Evolutionary conservation across 2,113 vertebrate genomes (phyloP).

Genomic region (Hylia prasina): DNA sequence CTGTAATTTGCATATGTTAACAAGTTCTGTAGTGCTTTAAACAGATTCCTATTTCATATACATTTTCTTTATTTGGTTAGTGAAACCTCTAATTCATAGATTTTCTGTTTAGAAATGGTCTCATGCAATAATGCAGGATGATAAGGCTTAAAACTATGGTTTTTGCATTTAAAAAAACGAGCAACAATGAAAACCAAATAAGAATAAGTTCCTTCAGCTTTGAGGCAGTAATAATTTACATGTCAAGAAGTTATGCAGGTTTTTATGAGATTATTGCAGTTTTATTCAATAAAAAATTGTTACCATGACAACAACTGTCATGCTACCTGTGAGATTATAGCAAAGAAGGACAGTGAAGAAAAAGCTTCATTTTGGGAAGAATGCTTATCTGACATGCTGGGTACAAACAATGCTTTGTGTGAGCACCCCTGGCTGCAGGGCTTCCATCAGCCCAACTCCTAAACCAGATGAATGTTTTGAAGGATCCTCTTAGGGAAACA

Average conservation of each 20-base stretch:
- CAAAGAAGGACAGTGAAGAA: conserved; percentile 27
- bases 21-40: not conserved
- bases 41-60: not conserved
- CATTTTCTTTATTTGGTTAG: not conserved
- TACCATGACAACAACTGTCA: conserved; percentile 64
- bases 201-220: conserved; percentile 5
- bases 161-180: not conserved
- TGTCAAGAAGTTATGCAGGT: conserved; percentile 57
- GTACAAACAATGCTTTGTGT: conserved; percentile 12
- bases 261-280: conserved; percentile 63
- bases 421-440: not conserved
- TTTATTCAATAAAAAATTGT: conserved; percentile 56
- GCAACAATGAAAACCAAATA: not conserved
- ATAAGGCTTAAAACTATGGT: not conserved
- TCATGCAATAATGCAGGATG: not conserved
- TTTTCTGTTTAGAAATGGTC: not conserved
- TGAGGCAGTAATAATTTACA: conserved; percentile 68
- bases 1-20: not conserved
- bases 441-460: not conserved
- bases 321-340: conserved; percentile 54
- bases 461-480: not conserved
- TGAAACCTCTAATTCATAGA: not conserved
- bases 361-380: conserved; percentile 49
- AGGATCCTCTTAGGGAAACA: not conserved
- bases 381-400: conserved; percentile 46